Conservation (phyloP, 1,140 invertebrate genomes). For the Helicoverpa armigera region DNA sequence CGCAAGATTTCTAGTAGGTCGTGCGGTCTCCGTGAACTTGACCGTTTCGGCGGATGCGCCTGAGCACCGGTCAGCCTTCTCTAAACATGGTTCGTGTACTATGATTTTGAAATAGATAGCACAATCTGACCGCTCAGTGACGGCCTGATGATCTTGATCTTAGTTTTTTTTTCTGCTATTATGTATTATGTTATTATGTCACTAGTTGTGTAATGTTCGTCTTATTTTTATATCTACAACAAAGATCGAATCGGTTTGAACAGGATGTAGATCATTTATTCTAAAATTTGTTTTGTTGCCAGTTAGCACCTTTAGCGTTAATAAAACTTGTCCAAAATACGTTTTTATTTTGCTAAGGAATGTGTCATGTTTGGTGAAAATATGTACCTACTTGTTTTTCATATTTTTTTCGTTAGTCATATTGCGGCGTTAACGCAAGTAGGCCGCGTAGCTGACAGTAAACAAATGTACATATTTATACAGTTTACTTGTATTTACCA, state of each 20-base stretch:
- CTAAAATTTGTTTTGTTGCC: not conserved
- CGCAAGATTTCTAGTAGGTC: slow-evolving; percentile 29
- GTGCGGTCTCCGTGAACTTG: slow-evolving; percentile 73
- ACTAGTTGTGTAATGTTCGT: slow-evolving; percentile 36
- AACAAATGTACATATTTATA: slow-evolving; percentile 26
- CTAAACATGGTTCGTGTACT: slow-evolving; percentile 55
- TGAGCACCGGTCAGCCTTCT: slow-evolving; percentile 64
- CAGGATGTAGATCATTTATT: slow-evolving; percentile 26
- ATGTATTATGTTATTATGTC: slow-evolving; percentile 16
- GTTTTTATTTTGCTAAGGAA: too few relatives aligned
- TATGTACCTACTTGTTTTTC: not conserved
- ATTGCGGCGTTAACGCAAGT: not conserved
- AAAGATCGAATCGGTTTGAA: slow-evolving; percentile 6
- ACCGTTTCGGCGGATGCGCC: slow-evolving; percentile 72
- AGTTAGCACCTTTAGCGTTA: not conserved
- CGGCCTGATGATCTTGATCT: slow-evolving; percentile 53
- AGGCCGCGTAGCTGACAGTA: not conserved
- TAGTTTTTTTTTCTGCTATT: slow-evolving; percentile 7
- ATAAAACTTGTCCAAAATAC: not conserved
- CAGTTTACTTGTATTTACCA: slow-evolving; percentile 38
- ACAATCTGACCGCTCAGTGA: slow-evolving; percentile 47
- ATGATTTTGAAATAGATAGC: slow-evolving; percentile 54
- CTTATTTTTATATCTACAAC: slow-evolving; percentile 3
- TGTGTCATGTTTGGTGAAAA: too few relatives aligned
- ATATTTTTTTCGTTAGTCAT: not conserved